Conservation (phyloP, 2,797 vertebrate genomes). For the Danio kyathit region DNA sequence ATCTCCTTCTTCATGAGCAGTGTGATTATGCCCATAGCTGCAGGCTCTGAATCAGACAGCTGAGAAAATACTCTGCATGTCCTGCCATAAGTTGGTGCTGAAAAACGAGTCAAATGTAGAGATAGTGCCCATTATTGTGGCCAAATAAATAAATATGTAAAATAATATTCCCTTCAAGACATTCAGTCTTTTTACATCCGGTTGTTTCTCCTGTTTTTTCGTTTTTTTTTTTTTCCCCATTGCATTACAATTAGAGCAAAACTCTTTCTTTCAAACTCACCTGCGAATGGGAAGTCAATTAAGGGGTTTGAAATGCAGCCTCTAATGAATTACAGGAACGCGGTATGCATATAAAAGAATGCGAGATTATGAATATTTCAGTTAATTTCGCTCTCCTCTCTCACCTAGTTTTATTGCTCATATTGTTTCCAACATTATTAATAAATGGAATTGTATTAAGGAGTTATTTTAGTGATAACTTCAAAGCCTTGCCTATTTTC, state of each 20-base stretch:
- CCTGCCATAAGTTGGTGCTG: neutral
- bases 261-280: constrained; percentile 74
- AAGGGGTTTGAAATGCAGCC: constrained; percentile 75
- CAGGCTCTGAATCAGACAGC: constrained; percentile 38
- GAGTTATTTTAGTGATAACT: constrained; percentile 54
- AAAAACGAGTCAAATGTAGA: constrained; percentile 63
- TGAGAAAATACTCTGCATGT: constrained; percentile 1
- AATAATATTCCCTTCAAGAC: constrained; percentile 64
- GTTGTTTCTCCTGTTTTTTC: constrained; percentile 57
- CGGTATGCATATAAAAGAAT: constrained; percentile 73
- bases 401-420: constrained; percentile 29
- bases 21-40: constrained; percentile 34
- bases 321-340: constrained; percentile 72
- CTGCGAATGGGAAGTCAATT: constrained; percentile 80
- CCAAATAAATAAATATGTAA: constrained; percentile 3
- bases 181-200: constrained; percentile 56
- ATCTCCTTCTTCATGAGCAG: constrained; percentile 13
- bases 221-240: constrained; percentile 66
- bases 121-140: constrained; percentile 64
- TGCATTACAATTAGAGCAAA: constrained; percentile 62
- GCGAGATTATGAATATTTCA: constrained; percentile 82
- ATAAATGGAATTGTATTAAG: constrained; percentile 16
- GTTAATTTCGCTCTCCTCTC: constrained; percentile 79
- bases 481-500: constrained; percentile 66
- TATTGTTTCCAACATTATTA: constrained; percentile 27